Conservation (phyloP, 1,140 invertebrate species). For the Anagrus nilaparvatae region DNA sequence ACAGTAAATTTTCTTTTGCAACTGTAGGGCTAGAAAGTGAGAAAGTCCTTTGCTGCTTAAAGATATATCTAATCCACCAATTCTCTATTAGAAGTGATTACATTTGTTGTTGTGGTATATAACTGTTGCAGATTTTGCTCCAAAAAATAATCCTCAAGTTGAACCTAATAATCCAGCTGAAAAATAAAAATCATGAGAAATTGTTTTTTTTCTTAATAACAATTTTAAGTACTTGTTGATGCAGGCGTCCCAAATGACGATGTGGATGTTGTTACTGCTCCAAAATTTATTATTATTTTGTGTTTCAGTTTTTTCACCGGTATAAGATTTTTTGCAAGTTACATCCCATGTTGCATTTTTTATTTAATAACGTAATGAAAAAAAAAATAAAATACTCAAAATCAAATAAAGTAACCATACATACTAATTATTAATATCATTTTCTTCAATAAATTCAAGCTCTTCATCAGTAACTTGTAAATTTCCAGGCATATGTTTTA, state of each 20-base stretch:
- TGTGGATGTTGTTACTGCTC: conserved; percentile 24
- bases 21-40: conserved; percentile 47
- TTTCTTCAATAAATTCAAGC: too few species aligned
- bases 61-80: conserved; percentile 55
- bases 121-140: conserved; percentile 27
- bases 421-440: too few species aligned
- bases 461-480: too few species aligned
- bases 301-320: conserved; percentile 49
- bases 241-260: conserved; percentile 18
- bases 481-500: too few species aligned
- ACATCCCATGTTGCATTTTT: conserved; percentile 57
- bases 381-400: background rate
- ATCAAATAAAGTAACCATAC: conserved; percentile 19
- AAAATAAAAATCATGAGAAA: conserved; percentile 14
- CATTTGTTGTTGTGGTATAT: conserved; percentile 25
- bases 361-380: conserved; percentile 27
- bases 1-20: conserved; percentile 60
- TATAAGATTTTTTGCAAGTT: conserved; percentile 68
- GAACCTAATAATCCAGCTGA: conserved; percentile 31
- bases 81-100: conserved; percentile 36
- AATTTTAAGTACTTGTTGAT: conserved; percentile 16
- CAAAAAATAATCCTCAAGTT: conserved; percentile 29
- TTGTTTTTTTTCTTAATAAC: conserved; percentile 13
- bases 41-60: conserved; percentile 43
- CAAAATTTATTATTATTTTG: conserved; percentile 34